Base-by-base conservation (phyloP, 2,113 vertebrate genomes). In the Callionymus lyra region DNA sequence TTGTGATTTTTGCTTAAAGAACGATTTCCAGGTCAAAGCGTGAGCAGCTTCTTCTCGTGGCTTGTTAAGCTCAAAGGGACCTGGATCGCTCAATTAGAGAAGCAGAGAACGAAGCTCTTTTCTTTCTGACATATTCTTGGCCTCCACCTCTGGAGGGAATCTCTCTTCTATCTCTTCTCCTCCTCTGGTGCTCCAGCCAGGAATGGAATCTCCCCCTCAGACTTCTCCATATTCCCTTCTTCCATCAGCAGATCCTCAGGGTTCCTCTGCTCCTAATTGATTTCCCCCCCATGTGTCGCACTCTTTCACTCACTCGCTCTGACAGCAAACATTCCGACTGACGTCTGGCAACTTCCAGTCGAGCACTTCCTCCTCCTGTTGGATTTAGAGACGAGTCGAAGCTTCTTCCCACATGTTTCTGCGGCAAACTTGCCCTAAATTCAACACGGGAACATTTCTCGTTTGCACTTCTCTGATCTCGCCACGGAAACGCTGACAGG, bases 401-500 rank as follows among this genome's bases (percentile, higher is more conserved):
- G 64, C 52, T 68, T 41, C 58, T 70, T 56, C 60, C 71, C 53
- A 53, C 70, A 74, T 72, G 66, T 74, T 76, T 53, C 59, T 65
- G 65, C 72, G 55, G 63, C 50, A 75, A 71, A 69, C 69, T 65
- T 79, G 65, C 68, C 74, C 76, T 65, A 80, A 78, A 84, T 82
- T 79, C 78, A 68, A 70, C 68, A 67, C 50, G 41, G 66, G 65
- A 82, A 72, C 74, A 78, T 82, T 75, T 82, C 64, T 60, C 59
- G 72, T 72, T 71, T 79, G 68, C 71, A 70, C 63, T 68, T 59
- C 72, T 82, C 65, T 82, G 82, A 84, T 84, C 73, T 77, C 63
- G 76, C 73, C 72, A 81, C 68, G 57, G 71, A 86, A 84, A 82
- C 57, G 76, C 74, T 84, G 81, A 82, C 80, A 86, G 76, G 76